phyloP scores from a whole-genome alignment of 2,113 vertebrate species.

The Erpornis zantholeuca region DNA sequence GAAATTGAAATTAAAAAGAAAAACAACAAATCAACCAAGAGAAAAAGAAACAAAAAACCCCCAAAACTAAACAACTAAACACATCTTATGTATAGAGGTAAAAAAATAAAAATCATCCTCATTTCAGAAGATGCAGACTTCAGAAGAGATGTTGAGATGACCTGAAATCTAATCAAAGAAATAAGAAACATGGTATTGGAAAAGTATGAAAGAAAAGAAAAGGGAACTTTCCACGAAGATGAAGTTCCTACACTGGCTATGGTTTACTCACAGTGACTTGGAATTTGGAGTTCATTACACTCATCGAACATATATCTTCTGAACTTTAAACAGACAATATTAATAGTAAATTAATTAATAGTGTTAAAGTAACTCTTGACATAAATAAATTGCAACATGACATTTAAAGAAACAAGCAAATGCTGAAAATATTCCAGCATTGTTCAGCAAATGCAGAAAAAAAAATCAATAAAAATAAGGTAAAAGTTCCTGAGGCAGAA shows the following conservation, averaged over 20 bases:
- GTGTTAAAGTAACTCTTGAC: neutral
- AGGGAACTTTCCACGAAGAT: neutral
- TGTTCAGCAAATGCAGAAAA: neutral
- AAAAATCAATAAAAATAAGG: neutral
- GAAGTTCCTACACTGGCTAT: neutral
- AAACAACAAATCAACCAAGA: neutral
- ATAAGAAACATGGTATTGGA: neutral
- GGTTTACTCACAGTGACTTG: neutral
- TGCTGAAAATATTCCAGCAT: neutral
- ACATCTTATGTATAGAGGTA: neutral
- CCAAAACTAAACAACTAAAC: accelerated
- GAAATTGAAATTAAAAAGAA: neutral
- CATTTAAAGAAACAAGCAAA: neutral
- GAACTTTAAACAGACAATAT: neutral
- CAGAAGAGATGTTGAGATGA: neutral
- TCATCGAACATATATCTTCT: neutral
- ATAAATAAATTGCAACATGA: neutral
- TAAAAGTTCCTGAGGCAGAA: neutral
- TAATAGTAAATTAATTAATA: neutral
- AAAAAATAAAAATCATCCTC: neutral
- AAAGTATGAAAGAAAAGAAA: neutral
- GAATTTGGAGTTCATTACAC: neutral
- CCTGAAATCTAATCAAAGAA: neutral
- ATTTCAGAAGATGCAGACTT: neutral
- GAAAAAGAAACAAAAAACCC: neutral